Evolutionary conservation across 2,888 invertebrate genomes (phyloP), one percentile per base, ranked within the genome.

Genomic region (Eristalis pertinax): DNA sequence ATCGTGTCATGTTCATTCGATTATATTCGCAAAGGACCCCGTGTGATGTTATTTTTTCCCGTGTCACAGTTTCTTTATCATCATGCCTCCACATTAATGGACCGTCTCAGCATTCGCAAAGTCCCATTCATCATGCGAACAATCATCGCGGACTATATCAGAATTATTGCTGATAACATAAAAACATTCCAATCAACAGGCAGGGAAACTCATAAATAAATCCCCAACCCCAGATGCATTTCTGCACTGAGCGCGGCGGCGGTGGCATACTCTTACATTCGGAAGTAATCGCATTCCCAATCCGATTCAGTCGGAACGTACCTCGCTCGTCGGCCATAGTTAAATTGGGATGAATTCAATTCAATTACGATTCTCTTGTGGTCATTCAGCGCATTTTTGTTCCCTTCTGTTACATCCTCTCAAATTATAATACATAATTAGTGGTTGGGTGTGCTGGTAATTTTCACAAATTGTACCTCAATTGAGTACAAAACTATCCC

Each of bases 381-480:
- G 22, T 60, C 13, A 60, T 64, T 62, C 29, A 38, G 74, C 22
- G 32, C n/a, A 26, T 60, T 50, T 22, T 35, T 35, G 26, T 67
- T 35, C 62, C 19, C 4, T 43, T 43, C 4, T 0, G 19, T 19
- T 19, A 56, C 35, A 65, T 19, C 85, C 77, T 76, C 73, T 50
- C 73, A 60, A 77, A 69, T 82, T 68, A 77, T 73, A 85, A 82
- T n/a, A n/a, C n/a, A n/a, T 85, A 85, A 82, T 85, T 73, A 77
- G 76, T 24, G 8, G 19, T 58, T 19, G 22, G 68, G 73, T 74
- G 78, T 65, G 19, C 19, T 67, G 76, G 70, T 81, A 73, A 29
- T 63, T 64, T 77, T 62, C 38, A 24, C 41, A 70, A 70, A 70
- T 32, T 63, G 43, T 74, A 65, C 56, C 13, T 63, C 26, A 67